Conservation (phyloP, 2,888 invertebrate genomes). For the Ophioninae sp. region DNA sequence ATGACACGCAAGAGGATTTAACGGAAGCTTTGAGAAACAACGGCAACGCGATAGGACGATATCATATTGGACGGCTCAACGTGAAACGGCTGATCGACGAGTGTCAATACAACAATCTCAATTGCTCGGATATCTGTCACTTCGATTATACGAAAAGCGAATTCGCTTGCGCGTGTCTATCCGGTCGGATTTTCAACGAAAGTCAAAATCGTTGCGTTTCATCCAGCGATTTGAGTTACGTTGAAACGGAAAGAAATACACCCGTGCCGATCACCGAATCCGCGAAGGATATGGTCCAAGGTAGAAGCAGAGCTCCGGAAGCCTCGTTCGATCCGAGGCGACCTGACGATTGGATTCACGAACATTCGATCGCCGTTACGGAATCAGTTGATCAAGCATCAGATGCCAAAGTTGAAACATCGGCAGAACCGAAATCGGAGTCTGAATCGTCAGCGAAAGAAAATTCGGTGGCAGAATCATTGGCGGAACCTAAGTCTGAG, state of each 20-base stretch:
- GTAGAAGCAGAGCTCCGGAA: constrained; percentile 72
- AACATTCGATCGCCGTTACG: constrained; percentile 59
- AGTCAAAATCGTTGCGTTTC: constrained; percentile 81
- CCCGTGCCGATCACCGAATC: constrained; percentile 66
- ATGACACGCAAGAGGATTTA: constrained; percentile 71
- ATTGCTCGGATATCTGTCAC: constrained; percentile 86
- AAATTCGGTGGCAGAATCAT: constrained; percentile 62
- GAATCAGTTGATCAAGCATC: constrained; percentile 60
- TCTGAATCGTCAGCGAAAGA: constrained; percentile 39
- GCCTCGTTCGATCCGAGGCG: constrained; percentile 60
- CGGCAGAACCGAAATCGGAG: constrained; percentile 60
- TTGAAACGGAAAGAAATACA: constrained; percentile 69
- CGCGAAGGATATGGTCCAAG: constrained; percentile 71
- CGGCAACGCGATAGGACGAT: constrained; percentile 73
- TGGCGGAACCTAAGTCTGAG: constrained; percentile 70
- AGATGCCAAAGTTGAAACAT: constrained; percentile 71
- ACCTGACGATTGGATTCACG: constrained; percentile 67
- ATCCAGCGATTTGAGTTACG: constrained; percentile 71
- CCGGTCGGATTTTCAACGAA: constrained; percentile 82
- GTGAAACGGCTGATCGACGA: constrained; percentile 82
- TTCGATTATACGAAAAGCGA: constrained; percentile 85
- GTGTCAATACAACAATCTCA: constrained; percentile 85
- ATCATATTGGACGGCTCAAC: constrained; percentile 72
- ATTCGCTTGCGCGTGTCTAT: constrained; percentile 86
- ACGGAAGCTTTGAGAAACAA: constrained; percentile 72